These are phyloP conservation scores for Cacatua alba DNA, from an alignment of 2,113 vertebrate species.

Conservation along the genomic window DNA sequence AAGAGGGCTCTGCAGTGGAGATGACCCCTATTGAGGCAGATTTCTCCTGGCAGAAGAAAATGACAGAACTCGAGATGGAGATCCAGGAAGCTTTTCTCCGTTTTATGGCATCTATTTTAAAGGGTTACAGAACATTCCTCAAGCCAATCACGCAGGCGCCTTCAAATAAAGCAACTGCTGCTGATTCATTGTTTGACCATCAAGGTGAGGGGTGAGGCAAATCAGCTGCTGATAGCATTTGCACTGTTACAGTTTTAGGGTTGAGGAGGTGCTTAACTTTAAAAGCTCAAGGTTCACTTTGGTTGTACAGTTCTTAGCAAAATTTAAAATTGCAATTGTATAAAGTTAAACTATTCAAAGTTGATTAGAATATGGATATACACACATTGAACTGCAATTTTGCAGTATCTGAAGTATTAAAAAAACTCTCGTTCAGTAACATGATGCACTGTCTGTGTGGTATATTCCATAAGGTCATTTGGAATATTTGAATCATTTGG, in stretches of 20 bases:
- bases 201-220: conserved; percentile 81
- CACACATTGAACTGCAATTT: not conserved
- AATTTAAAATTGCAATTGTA: not conserved
- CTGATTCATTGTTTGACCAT: conserved; percentile 92
- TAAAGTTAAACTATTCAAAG: not conserved
- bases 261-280: not conserved
- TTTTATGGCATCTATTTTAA: conserved; percentile 96
- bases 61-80: conserved; percentile 91
- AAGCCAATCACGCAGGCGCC: conserved; percentile 95
- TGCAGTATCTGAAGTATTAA: not conserved
- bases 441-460: not conserved
- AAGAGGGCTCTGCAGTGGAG: conserved; percentile 86
- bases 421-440: not conserved
- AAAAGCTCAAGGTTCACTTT: not conserved
- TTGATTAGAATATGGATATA: not conserved
- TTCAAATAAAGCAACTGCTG: conserved; percentile 92
- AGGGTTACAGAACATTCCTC: conserved; percentile 92
- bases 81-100: conserved; percentile 95
- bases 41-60: conserved; percentile 96
- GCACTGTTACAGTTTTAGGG: not conserved
- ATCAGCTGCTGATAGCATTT: not conserved
- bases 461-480: not conserved
- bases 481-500: not conserved
- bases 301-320: not conserved
- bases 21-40: conserved; percentile 97